Percentiles rank a stretch among this genome's conserved stretches.
phyloP scores from a whole-genome alignment of 1,140 invertebrate genomes.

The Neodiprion pinetum region DNA sequence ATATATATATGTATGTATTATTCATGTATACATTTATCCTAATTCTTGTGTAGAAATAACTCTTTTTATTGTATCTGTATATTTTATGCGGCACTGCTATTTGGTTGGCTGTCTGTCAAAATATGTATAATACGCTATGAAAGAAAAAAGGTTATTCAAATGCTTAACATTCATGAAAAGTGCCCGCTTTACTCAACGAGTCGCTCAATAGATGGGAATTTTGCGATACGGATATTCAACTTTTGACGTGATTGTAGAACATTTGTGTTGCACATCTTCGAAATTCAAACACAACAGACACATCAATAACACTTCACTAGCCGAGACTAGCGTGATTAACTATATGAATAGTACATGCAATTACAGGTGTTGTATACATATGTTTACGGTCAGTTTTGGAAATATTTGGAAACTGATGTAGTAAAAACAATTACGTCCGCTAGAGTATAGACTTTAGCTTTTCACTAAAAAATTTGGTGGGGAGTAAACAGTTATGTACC shows the following conservation, averaged over 20 bases:
- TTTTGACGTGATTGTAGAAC: neutral
- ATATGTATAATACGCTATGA: too few species aligned
- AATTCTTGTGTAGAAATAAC: slow-evolving; percentile 57
- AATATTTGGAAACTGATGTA: too few species aligned
- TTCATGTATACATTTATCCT: slow-evolving; percentile 42
- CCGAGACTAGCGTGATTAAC: neutral
- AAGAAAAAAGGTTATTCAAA: too few species aligned
- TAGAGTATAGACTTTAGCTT: too few species aligned
- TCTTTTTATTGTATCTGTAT: slow-evolving; percentile 40
- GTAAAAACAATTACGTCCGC: too few species aligned
- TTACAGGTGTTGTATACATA: too few species aligned
- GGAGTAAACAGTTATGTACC: too few species aligned
- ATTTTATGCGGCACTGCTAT: slow-evolving; percentile 29
- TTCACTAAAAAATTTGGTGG: too few species aligned
- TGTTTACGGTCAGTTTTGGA: too few species aligned
- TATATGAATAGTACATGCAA: too few species aligned
- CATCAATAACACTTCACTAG: neutral
- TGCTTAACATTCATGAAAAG: too few species aligned
- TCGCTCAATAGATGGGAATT: neutral
- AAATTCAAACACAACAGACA: neutral
- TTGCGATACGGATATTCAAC: neutral
- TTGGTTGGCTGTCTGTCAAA: slow-evolving; percentile 38
- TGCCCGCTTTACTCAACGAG: neutral
- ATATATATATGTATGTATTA: slow-evolving; percentile 40
- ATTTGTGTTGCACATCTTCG: neutral